Base-by-base conservation (phyloP, 1,140 invertebrate species). In the Dinoponera quadriceps region DNA sequence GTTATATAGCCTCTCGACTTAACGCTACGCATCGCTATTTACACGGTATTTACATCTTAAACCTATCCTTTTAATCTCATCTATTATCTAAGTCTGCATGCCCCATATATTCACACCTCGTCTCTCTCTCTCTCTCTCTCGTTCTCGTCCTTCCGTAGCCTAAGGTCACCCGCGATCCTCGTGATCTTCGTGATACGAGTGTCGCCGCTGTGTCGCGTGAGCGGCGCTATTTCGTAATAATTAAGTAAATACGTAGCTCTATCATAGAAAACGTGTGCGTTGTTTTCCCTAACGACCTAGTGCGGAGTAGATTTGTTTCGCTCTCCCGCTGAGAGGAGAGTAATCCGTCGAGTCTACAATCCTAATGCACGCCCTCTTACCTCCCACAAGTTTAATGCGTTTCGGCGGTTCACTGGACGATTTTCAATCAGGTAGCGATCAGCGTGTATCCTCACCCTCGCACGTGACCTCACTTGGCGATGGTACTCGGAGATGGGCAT, bases 41-140 rank as follows among this genome's bases (percentile, higher is more conserved):
- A 88, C 88, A 91, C 38, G 25, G 77, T 89, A 90, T 91, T 82
- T 91, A 91, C 90, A 91, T 20, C 51, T 89, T 90, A 87, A 66
- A 22, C 59, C 73, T 78, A 82, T 80, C 22, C 4, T 48, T 22
- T 69, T 78, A 81, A 54, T 33, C 55, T 74, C 3, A 13, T 66
- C 75, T 86, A 84, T 72, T 73, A 81, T 63, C 44, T 81, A 80
- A 54, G 73, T 29, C 22, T 22, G 25, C 27, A 48, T 44, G 22
- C 33, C 38, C 38, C 48, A 48, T n/a, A 44, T 44, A 9, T 33
- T 3, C 38, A 44, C 38, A 44, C 38, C 38, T 65, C 55, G 27
- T 20, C 49, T 49, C 38, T 33, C 33, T 66, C 33, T 49, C 1
- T 66, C 22, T 7, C 33, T 60, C 22, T 18, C 54, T 22, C 57